These are phyloP conservation scores for Silurus lanzhouensis DNA, from an alignment of 2,797 vertebrate species.

Conservation along the genomic window DNA sequence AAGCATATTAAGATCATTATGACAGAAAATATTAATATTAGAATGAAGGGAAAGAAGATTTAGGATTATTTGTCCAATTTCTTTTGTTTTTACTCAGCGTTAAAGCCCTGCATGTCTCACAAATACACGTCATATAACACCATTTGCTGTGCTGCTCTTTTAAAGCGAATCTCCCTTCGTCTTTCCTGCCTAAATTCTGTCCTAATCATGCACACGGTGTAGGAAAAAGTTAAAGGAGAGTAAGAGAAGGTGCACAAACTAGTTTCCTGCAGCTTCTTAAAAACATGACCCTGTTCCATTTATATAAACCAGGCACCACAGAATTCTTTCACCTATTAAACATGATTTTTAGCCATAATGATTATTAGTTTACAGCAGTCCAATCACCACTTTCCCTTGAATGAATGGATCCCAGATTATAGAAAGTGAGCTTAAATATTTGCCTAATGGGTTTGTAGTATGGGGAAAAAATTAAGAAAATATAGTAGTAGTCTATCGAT, in stretches of 20 bases:
- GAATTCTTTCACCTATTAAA: not conserved
- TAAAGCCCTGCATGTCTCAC: not conserved
- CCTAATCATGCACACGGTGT: not conserved
- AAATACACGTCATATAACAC: not conserved
- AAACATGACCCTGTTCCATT: not conserved
- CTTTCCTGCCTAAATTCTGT: not conserved
- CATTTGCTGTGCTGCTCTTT: not conserved
- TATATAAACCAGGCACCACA: not conserved
- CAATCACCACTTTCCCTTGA: not conserved
- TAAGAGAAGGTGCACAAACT: not conserved
- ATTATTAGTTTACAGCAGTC: not conserved
- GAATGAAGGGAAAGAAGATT: slow-evolving; percentile 21
- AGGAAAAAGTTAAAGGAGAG: not conserved
- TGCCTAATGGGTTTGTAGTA: not conserved
- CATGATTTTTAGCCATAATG: not conserved
- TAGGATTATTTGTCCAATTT: not conserved
- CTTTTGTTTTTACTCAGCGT: not conserved
- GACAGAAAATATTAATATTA: slow-evolving; percentile 42
- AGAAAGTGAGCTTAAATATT: not conserved
- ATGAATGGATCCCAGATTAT: not conserved
- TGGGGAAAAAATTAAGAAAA: not conserved
- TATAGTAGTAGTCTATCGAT: no score
- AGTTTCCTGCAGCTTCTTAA: not conserved
- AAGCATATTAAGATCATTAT: slow-evolving; percentile 43
- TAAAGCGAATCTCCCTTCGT: not conserved